A percentile compares a stretch with the other conserved stretches of the same genome.
phyloP scores from a whole-genome alignment of 1,140 invertebrate species.

The Agrypnia vestita region DNA sequence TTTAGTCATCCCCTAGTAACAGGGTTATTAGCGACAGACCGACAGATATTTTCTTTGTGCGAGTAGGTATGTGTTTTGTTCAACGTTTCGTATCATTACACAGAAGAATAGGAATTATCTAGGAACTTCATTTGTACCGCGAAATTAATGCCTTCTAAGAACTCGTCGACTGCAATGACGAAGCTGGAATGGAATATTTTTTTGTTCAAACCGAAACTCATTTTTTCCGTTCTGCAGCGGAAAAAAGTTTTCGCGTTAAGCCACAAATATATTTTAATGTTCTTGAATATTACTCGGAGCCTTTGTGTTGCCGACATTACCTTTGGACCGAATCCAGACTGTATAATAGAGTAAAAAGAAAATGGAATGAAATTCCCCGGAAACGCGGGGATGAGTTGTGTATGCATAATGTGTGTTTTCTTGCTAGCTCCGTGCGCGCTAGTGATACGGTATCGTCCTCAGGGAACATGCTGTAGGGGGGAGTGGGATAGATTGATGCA shows the following conservation, averaged over 20 bases:
- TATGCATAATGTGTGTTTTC: background rate
- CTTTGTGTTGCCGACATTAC: background rate
- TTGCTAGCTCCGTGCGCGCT: background rate
- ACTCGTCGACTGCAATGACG: background rate
- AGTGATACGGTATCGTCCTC: no score
- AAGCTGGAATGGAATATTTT: background rate
- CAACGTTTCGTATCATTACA: no score
- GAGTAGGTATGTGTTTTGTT: no score
- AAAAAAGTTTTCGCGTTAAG: background rate
- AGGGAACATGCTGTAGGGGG: no score
- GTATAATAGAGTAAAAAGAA: background rate
- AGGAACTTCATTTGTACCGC: background rate
- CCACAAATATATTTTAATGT: background rate
- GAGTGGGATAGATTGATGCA: no score
- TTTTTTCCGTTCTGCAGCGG: background rate
- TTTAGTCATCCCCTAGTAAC: no score
- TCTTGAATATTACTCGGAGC: constrained; percentile 1
- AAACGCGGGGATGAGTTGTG: background rate
- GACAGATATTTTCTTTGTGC: no score
- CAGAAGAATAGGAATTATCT: no score
- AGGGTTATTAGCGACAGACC: no score
- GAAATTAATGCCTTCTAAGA: background rate
- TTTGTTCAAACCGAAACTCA: background rate
- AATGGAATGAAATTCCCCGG: background rate
- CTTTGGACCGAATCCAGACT: constrained; percentile 8